Conservation (phyloP, 2,113 vertebrate species). For the Myrmophylax atrothorax region DNA sequence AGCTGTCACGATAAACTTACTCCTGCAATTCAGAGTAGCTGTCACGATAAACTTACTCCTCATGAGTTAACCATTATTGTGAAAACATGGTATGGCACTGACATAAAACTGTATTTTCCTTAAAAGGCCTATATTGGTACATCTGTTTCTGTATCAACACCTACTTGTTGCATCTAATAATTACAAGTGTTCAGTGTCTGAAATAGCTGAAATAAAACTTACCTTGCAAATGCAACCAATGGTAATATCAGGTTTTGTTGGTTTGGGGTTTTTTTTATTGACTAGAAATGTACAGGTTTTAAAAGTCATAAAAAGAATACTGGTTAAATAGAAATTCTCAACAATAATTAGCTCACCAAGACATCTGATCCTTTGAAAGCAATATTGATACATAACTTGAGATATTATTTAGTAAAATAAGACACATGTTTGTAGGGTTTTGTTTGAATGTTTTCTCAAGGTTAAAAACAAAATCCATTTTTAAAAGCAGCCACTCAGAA, state of each 20-base stretch:
- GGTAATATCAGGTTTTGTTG: neutral
- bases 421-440: neutral
- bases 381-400: neutral
- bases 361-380: neutral
- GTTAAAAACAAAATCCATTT: neutral
- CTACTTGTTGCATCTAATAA: neutral
- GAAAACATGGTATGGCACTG: neutral
- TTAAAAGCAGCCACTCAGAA: neutral
- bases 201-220: slow-evolving; percentile 43
- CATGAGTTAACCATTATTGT: neutral
- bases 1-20: neutral
- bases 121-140: neutral
- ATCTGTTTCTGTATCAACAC: neutral
- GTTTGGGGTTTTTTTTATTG: neutral
- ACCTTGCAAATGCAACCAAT: neutral
- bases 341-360: neutral
- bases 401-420: neutral
- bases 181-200: neutral
- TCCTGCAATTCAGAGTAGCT: neutral
- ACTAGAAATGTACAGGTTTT: neutral
- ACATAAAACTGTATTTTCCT: neutral
- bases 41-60: neutral
- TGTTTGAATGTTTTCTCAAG: neutral
- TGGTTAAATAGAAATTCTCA: neutral
- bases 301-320: neutral